Evolutionary conservation across 2,888 invertebrate genomes (phyloP), one percentile per base, ranked within the genome.

Genomic region (Drosophila mimica): DNA sequence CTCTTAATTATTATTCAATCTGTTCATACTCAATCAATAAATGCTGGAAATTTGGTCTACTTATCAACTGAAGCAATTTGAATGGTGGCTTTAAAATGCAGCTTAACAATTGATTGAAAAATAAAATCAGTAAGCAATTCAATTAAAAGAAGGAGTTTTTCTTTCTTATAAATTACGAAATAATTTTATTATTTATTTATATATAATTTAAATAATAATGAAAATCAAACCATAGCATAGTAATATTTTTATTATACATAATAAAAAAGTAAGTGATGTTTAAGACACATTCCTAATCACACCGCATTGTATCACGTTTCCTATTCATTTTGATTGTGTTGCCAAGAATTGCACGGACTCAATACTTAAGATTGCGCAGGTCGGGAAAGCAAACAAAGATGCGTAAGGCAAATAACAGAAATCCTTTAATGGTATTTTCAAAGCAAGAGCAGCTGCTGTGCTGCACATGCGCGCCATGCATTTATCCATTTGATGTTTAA

Each of bases 381-480:
- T 83, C 83, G 81, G 71, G 13, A 7, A 36, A 74, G 71, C 58
- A 65, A 70, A 64, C 67, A 62, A 82, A 65, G 66, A 73, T 70
- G 79, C 66, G 71, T 68, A 63, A 63, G 54, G 68, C 63, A 40
- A 46, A 56, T 61, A 64, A 51, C 34, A 46, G 48, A 68, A 74
- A 53, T 46, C 61, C 46, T 58, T 59, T 59, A 80, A 75, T 63
- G 61, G 60, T 48, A 60, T 53, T 66, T 62, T 56, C 30, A 49
- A 49, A n/a, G 20, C 57, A 57, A 43, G n/a, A 28, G 38, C 81
- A 82, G 82, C 88, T 82, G 85, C 73, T 8, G n/a, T 4, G 70
- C 58, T 85, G 79, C 82, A 79, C 88, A 83, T 83, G 82, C 85
- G 85, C 71, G 33, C 31, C 46, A 13, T 57, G 60, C 52, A 60